These are phyloP conservation scores for Toxotes lorentzi DNA, from an alignment of 2,797 vertebrate species.

Conservation along the genomic window DNA sequence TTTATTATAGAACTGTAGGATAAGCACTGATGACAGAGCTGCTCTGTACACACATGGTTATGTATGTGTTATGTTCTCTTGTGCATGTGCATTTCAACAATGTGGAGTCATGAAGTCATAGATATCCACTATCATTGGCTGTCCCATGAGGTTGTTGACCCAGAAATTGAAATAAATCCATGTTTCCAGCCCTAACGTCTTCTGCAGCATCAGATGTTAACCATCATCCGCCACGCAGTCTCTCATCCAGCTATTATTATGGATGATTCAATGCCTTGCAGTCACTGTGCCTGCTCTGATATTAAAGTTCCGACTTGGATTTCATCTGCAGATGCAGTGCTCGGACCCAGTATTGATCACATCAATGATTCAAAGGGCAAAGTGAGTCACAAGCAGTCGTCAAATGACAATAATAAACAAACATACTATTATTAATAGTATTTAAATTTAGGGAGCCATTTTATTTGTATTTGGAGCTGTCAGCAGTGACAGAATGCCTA, in stretches of 20 bases:
- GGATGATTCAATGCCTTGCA: slow-evolving; percentile 73
- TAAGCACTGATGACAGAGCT: not conserved
- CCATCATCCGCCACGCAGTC: slow-evolving; percentile 66
- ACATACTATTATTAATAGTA: slow-evolving; percentile 36
- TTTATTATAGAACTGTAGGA: not conserved
- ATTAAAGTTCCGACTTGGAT: slow-evolving; percentile 69
- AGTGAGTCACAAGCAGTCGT: slow-evolving; percentile 58
- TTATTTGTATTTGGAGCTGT: slow-evolving; percentile 37
- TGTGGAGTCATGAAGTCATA: slow-evolving; percentile 18
- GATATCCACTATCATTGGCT: slow-evolving; percentile 33
- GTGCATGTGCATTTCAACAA: slow-evolving; percentile 3
- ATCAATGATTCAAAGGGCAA: slow-evolving; percentile 80
- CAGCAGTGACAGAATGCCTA: slow-evolving; percentile 7
- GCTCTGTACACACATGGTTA: not conserved
- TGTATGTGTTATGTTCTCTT: not conserved
- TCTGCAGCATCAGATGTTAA: slow-evolving; percentile 46
- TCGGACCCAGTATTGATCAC: slow-evolving; percentile 75
- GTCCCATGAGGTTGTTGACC: slow-evolving; percentile 35
- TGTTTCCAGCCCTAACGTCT: slow-evolving; percentile 36
- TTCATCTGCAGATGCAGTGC: slow-evolving; percentile 72
- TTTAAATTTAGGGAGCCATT: slow-evolving; percentile 29
- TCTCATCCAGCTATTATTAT: slow-evolving; percentile 68
- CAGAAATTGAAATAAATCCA: slow-evolving; percentile 50
- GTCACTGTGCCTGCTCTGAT: slow-evolving; percentile 58
- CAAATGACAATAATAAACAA: slow-evolving; percentile 59